Evolutionary conservation across 2,113 vertebrate species (phyloP), one percentile per base, ranked within the genome.

Genomic region (Chauna torquata): DNA sequence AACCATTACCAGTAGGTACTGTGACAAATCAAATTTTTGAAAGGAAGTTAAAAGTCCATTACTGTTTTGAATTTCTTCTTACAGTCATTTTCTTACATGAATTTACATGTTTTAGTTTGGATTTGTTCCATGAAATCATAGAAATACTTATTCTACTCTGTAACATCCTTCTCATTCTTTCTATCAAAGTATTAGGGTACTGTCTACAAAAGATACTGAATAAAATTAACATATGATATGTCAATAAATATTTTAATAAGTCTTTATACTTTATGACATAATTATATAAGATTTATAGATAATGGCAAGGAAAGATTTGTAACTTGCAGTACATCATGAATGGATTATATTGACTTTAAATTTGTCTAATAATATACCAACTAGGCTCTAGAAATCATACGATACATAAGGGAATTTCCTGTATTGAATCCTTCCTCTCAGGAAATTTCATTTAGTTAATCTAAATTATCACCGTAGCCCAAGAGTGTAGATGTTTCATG

Each of bases 181-280:
- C 24, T 58, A 1, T 47, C 6, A 75, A 65, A 42, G 42, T 61
- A 25, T 65, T 8, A 13, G 0, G 2, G 22, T 50, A 27, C 3
- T 62, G 6, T 54, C 44, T 88, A 25, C 11, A 80, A 80, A 34
- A 45, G 2, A 34, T 62, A 30, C 4, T 24, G 8, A 79, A 68
- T 55, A 76, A 80, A 82, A 64, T 49, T 54, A 50, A 85, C 79
- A 50, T 59, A 12, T 4, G 4, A 59, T 30, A 6, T 3, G 14
- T 58, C 13, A 40, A 17, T 61, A 83, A 61, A n/a, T 8, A 54
- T 76, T 75, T 61, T 66, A 62, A 58, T 25, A 28, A 52, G 34
- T 57, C 57, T 15, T 3, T 62, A 44, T 49, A 38, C 0, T 38
- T 92, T 62, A 61, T 90, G n/a, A 32, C 14, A 50, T 50, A 76